Evolutionary conservation across 2,888 invertebrate genomes (phyloP).

Genomic region (Eudiplozoon nipponicum): DNA sequence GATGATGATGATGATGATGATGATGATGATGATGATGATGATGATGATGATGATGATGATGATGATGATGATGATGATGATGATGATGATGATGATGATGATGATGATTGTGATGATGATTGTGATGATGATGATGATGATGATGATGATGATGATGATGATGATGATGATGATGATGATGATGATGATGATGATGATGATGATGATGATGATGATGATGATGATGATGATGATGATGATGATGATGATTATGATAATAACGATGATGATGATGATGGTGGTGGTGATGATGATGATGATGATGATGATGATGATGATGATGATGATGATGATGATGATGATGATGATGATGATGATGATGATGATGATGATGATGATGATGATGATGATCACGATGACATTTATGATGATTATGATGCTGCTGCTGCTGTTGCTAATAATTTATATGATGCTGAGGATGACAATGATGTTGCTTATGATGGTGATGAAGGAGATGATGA

Average conservation of each 20-base stretch:
- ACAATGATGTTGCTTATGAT: too few species aligned
- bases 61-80: slow-evolving; percentile 2
- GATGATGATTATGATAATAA: too few species aligned
- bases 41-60: slow-evolving; percentile 2
- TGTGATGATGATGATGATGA: too few species aligned
- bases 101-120: too few species aligned
- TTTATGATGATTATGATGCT: too few species aligned
- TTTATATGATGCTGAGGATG: not conserved
- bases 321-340: slow-evolving; percentile 2
- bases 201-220: slow-evolving; percentile 2
- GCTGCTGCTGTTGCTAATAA: not conserved
- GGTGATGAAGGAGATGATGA: too few species aligned
- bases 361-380: not conserved
- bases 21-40: slow-evolving; percentile 2
- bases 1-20: too few species aligned
- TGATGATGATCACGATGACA: not conserved
- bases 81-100: slow-evolving; percentile 2
- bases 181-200: slow-evolving; percentile 2
- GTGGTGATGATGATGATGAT: slow-evolving; percentile 2
- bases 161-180: slow-evolving; percentile 2
- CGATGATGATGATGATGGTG: slow-evolving; percentile 2
- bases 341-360: not conserved
- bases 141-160: slow-evolving; percentile 2
- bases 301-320: slow-evolving; percentile 2
- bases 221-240: slow-evolving; percentile 2